A percentile compares a stretch with the other conserved stretches of the same genome.
Evolutionary conservation across 2,113 vertebrate species (phyloP).

Genomic region (Scomber scombrus): DNA sequence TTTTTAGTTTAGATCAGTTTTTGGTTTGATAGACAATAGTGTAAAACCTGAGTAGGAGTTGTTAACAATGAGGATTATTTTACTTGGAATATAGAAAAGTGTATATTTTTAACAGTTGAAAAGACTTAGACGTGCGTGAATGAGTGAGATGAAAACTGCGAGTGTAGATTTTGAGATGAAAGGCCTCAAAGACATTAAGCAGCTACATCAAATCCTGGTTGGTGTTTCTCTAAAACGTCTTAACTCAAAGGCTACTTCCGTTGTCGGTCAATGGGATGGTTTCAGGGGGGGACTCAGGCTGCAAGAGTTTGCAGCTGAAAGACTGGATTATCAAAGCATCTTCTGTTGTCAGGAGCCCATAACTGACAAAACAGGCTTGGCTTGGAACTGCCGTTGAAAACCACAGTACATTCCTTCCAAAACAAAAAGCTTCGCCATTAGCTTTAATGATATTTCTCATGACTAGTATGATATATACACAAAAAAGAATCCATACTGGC

Average conservation of each 20-base stretch:
- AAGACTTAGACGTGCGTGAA: constrained; percentile 6
- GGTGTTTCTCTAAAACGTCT: constrained; percentile 18
- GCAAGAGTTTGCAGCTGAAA: background rate
- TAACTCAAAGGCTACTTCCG: background rate
- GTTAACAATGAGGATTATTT: background rate
- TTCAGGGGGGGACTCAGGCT: background rate
- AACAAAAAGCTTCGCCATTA: background rate
- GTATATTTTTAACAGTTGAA: constrained; percentile 12
- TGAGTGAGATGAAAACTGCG: background rate
- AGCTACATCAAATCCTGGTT: constrained; percentile 2
- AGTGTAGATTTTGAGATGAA: constrained; percentile 19
- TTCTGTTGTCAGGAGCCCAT: constrained; percentile 80
- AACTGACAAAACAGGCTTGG: constrained; percentile 23
- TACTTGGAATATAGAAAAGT: constrained; percentile 6
- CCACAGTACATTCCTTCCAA: background rate
- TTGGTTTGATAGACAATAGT: background rate
- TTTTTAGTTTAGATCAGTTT: constrained; percentile 16
- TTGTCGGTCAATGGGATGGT: background rate
- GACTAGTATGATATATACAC: constrained; percentile 33
- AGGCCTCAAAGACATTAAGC: constrained; percentile 39
- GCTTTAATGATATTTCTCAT: constrained; percentile 40
- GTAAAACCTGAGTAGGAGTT: background rate
- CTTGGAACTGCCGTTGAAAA: constrained; percentile 37
- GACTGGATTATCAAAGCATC: constrained; percentile 65
- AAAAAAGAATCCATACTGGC: constrained; percentile 40